Conservation (phyloP, 2,797 vertebrate species). For the Melanotaenia parkinsoni region DNA sequence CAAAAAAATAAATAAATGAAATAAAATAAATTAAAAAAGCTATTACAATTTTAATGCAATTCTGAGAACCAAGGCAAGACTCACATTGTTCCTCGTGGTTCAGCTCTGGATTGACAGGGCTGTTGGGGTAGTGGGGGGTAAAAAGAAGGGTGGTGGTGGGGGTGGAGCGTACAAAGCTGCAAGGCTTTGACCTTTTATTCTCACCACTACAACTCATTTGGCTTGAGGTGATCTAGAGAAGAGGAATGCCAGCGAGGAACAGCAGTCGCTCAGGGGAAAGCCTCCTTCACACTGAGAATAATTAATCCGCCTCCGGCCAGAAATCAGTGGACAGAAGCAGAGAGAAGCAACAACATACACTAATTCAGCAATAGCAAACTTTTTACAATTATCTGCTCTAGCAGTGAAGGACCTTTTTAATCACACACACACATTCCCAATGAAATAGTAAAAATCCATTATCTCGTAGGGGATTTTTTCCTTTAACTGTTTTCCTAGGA, state of each 20-base stretch:
- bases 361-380: conserved; percentile 9
- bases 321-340: conserved; percentile 21
- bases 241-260: conserved; percentile 67
- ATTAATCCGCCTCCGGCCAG: conserved; percentile 74
- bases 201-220: conserved; percentile 76
- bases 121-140: conserved; percentile 19
- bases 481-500: background rate
- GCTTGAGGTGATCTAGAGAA: conserved; percentile 74
- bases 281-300: conserved; percentile 74
- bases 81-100: conserved; percentile 47
- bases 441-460: background rate
- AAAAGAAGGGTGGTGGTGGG: conserved; percentile 7
- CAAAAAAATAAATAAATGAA: background rate
- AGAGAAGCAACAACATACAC: conserved; percentile 1
- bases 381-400: background rate
- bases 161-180: conserved; percentile 30
- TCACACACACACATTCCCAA: background rate
- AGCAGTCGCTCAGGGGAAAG: conserved; percentile 69
- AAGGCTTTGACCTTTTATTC: conserved; percentile 70
- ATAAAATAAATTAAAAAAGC: no score
- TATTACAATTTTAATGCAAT: conserved; percentile 12
- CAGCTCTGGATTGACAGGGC: conserved; percentile 45
- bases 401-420: no score
- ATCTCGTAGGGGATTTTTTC: background rate
- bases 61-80: conserved; percentile 55